Conservation (phyloP, 2,888 invertebrate species). For the Trypoxylon attenuatum region DNA sequence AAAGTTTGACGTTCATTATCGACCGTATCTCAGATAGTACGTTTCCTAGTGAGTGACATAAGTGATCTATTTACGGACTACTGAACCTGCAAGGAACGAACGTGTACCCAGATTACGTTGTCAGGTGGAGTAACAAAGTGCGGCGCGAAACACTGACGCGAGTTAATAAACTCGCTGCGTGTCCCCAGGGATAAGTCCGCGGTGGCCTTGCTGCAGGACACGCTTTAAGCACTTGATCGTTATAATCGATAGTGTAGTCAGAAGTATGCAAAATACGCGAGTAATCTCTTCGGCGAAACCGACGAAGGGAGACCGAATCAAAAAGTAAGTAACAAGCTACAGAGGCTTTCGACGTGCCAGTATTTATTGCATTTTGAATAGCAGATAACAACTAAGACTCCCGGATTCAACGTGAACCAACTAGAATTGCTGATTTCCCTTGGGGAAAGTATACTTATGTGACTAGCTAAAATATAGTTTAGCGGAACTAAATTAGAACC, state of each 20-base stretch:
- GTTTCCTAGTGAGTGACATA: constrained; percentile 31
- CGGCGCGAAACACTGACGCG: constrained; percentile 35
- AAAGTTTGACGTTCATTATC: too few species aligned
- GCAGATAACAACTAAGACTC: constrained; percentile 1
- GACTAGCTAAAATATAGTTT: too few species aligned
- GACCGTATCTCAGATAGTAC: too few species aligned
- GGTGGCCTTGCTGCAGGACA: constrained; percentile 38
- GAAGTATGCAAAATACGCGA: constrained; percentile 47
- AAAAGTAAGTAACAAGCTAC: constrained; percentile 27
- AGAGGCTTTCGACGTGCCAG: constrained; percentile 12
- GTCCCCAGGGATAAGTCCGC: constrained; percentile 36
- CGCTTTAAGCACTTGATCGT: constrained; percentile 37
- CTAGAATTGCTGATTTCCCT: too few species aligned
- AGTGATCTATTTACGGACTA: constrained; percentile 45
- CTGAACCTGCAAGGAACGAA: constrained; percentile 33
- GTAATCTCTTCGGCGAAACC: constrained; percentile 37
- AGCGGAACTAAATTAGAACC: too few species aligned
- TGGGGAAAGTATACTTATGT: too few species aligned
- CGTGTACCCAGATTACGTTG: constrained; percentile 47
- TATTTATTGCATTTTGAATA: constrained; percentile 13
- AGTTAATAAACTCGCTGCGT: constrained; percentile 47
- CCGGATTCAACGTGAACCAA: too few species aligned
- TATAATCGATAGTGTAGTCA: constrained; percentile 40
- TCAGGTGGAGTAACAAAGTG: constrained; percentile 44
- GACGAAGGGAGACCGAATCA: constrained; percentile 20